Conservation (phyloP, 2,113 vertebrate genomes). For the Budorcas taxicolor region DNA sequence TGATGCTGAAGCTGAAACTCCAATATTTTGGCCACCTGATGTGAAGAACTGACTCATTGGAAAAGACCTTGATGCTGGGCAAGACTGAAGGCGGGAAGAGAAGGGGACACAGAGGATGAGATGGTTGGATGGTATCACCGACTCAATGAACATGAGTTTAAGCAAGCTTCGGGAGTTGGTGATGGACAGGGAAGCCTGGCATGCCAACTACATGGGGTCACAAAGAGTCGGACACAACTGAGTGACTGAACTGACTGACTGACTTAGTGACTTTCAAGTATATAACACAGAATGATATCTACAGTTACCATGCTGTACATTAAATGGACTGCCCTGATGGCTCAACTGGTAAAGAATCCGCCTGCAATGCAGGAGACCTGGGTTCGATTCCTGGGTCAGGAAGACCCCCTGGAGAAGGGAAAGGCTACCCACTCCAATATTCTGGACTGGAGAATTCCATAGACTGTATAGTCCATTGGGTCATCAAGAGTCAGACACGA, state of each 20-base stretch:
- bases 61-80: not conserved
- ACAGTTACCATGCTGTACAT: not conserved
- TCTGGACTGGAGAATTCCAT: not conserved
- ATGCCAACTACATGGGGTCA: not conserved
- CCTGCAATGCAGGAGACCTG: not conserved
- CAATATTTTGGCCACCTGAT: not conserved
- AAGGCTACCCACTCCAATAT: not conserved
- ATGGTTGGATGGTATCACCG: not conserved
- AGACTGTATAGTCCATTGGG: not conserved
- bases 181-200: not conserved
- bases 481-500: not conserved
- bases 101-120: not conserved
- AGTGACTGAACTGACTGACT: not conserved
- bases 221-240: not conserved
- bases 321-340: not conserved
- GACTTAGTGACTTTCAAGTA: not conserved
- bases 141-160: not conserved
- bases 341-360: not conserved
- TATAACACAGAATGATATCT: not conserved
- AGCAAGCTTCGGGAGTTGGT: not conserved
- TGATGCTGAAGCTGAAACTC: not conserved
- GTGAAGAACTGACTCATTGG: not conserved
- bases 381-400: not conserved
- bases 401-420: not conserved
- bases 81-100: not conserved